Evolutionary conservation across 2,797 vertebrate genomes (phyloP).

Genomic region (Gymnothorax reevesii): DNA sequence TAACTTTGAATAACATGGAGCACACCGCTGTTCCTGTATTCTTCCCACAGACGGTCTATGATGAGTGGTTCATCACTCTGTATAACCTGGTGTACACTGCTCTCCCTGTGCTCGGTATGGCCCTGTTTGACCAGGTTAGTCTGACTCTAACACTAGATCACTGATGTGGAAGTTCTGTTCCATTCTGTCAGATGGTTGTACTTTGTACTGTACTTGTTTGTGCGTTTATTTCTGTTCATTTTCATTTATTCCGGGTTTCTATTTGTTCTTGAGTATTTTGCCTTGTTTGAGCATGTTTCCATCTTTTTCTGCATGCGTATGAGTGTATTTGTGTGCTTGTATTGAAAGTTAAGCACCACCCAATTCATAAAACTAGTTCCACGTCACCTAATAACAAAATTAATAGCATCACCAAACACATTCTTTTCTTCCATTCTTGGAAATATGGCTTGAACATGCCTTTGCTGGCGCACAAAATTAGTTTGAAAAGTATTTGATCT

Average conservation of each 20-base stretch:
- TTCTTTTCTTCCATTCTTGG: too few relatives aligned
- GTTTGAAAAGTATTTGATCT: too few relatives aligned
- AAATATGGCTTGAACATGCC: too few relatives aligned
- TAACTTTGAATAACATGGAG: too few relatives aligned
- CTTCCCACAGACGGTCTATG: constrained; percentile 83
- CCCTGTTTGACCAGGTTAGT: constrained; percentile 91
- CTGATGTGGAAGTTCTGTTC: neutral
- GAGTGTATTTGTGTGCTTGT: constrained; percentile 9
- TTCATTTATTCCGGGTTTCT: neutral
- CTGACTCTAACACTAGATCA: neutral
- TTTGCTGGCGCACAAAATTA: too few relatives aligned
- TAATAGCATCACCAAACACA: too few relatives aligned
- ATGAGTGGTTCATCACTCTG: constrained; percentile 90
- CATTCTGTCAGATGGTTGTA: neutral
- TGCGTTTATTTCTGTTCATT: neutral
- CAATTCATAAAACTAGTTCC: too few relatives aligned
- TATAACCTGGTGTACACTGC: constrained; percentile 94
- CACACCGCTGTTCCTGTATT: neutral
- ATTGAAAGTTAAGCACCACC: constrained; percentile 88
- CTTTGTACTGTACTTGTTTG: constrained; percentile 1
- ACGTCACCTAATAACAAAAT: too few relatives aligned
- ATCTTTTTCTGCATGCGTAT: neutral
- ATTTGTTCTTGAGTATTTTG: too few relatives aligned
- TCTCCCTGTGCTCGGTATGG: constrained; percentile 87
- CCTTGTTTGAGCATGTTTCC: neutral